Percentiles rank a stretch among this genome's conserved stretches.
phyloP scores from a whole-genome alignment of 2,888 invertebrate species.

The Epistrophella euchroma region DNA sequence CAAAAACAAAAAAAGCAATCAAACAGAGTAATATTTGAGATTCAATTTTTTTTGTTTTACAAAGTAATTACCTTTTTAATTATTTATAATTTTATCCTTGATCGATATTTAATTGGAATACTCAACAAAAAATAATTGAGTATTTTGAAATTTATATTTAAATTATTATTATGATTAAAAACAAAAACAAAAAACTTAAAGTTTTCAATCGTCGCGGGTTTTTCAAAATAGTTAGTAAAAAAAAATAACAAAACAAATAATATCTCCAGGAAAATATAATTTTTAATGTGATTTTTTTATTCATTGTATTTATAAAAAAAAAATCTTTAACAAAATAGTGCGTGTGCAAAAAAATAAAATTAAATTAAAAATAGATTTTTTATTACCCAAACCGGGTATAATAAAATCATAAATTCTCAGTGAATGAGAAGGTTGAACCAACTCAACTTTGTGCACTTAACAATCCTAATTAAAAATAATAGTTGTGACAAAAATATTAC shows the following conservation, averaged over 20 bases:
- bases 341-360: constrained; percentile 53
- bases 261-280: constrained; percentile 4
- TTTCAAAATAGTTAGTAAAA: neutral
- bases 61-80: constrained; percentile 42
- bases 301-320: neutral
- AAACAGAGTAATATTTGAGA: constrained; percentile 61
- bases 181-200: neutral
- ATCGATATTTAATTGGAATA: neutral
- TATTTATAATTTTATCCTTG: neutral
- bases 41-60: constrained; percentile 31
- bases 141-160: neutral
- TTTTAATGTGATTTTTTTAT: neutral
- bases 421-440: neutral
- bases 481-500: constrained; percentile 27
- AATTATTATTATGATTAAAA: neutral
- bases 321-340: constrained; percentile 18
- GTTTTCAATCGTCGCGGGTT: constrained; percentile 16
- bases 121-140: neutral
- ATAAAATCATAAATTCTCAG: constrained; percentile 24
- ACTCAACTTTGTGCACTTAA: constrained; percentile 10
- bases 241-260: neutral
- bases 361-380: constrained; percentile 46
- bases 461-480: neutral
- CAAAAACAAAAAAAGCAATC: constrained; percentile 39
- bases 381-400: constrained; percentile 24